Evolutionary conservation across 2,888 invertebrate species (phyloP).

Genomic region (Chironomus riparius): DNA sequence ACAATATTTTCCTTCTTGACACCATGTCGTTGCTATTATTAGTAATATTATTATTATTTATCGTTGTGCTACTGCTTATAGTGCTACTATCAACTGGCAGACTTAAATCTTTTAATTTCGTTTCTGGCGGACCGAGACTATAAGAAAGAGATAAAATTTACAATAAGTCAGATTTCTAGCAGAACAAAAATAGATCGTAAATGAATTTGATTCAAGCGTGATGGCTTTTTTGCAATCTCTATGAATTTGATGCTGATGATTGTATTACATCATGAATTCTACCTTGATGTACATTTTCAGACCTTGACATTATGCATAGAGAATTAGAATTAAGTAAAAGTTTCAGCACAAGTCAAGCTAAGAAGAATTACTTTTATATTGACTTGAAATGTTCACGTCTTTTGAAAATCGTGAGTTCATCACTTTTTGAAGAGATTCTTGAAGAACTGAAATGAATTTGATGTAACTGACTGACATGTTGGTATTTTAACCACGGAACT

Average conservation of each 20-base stretch:
- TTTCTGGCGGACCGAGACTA: neutral
- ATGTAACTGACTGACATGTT: too few species aligned
- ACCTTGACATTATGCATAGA: neutral
- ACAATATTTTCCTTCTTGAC: slow-evolving; percentile 19
- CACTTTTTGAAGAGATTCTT: too few species aligned
- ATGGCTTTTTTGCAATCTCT: neutral
- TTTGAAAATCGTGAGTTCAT: too few species aligned
- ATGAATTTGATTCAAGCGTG: neutral
- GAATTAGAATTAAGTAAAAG: neutral
- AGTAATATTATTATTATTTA: neutral
- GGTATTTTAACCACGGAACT: too few species aligned
- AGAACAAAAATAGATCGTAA: neutral
- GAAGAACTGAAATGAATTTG: too few species aligned
- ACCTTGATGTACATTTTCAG: neutral
- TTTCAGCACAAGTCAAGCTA: neutral
- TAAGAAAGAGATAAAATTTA: neutral
- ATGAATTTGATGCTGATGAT: neutral
- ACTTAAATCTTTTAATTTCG: neutral
- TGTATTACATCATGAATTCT: neutral
- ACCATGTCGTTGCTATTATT: slow-evolving; percentile 30
- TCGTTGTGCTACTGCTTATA: neutral
- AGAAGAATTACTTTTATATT: too few species aligned
- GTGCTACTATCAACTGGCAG: neutral
- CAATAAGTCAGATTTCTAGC: neutral
- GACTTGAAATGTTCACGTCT: too few species aligned